phyloP scores from a whole-genome alignment of 64 coral and sea anemone species.

The Anthopleura sola region DNA sequence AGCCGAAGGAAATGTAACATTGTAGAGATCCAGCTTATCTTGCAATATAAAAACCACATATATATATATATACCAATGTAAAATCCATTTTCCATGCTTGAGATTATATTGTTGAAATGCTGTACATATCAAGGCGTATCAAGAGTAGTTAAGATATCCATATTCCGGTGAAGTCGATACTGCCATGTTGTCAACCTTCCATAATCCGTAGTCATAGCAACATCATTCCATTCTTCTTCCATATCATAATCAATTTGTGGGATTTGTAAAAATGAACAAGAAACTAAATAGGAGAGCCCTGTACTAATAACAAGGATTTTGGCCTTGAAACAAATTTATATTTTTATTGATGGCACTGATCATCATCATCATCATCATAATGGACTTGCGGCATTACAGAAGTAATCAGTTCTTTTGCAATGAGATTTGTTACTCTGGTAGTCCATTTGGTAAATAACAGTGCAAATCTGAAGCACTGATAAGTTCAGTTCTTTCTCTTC shows the following conservation, averaged over 20 bases:
- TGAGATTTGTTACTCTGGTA: neutral
- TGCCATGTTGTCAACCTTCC: neutral
- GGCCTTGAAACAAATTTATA: neutral
- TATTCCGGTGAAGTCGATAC: neutral
- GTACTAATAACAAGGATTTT: neutral
- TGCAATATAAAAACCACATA: too few relatives aligned
- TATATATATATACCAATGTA: too few relatives aligned
- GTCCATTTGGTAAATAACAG: neutral
- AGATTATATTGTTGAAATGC: neutral
- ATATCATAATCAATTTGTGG: neutral
- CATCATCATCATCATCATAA: neutral
- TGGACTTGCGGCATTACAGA: neutral
- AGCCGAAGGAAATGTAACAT: neutral
- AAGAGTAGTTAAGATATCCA: neutral
- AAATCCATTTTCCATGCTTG: too few relatives aligned
- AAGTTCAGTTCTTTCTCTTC: neutral
- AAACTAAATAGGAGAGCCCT: neutral
- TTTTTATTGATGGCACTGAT: constrained; percentile 4
- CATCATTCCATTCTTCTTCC: neutral
- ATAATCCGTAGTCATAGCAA: neutral
- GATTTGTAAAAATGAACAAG: neutral
- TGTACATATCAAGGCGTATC: neutral
- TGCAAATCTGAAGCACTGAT: neutral
- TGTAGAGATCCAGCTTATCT: neutral
- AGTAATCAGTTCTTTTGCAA: neutral